Evolutionary conservation across 2,797 vertebrate genomes (phyloP).

Genomic region (Rachycentron canadum): DNA sequence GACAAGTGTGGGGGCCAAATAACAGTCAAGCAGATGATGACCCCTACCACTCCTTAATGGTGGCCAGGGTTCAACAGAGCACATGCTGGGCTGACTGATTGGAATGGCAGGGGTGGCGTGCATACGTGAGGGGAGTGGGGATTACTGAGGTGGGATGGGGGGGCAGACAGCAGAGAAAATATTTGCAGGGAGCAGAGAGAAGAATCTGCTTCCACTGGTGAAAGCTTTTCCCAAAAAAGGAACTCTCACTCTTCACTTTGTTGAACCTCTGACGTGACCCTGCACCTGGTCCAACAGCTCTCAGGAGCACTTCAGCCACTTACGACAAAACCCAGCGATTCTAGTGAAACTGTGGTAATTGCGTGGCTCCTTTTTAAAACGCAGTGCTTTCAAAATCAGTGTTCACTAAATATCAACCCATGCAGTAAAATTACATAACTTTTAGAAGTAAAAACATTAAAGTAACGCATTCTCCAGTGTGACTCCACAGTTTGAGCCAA

Average conservation of each 20-base stretch:
- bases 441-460: conserved; percentile 33
- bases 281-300: conserved; percentile 62
- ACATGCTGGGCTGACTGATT: conserved; percentile 77
- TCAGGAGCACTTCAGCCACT: conserved; percentile 10
- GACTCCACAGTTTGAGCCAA: conserved; percentile 7
- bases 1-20: conserved; percentile 73
- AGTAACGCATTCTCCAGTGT: neutral
- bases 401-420: neutral
- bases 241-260: conserved; percentile 63
- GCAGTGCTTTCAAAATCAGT: neutral
- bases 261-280: conserved; percentile 64
- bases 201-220: conserved; percentile 60
- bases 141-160: conserved; percentile 43
- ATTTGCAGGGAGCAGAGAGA: conserved; percentile 58
- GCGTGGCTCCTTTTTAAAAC: conserved; percentile 13
- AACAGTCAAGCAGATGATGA: conserved; percentile 71
- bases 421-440: conserved; percentile 8
- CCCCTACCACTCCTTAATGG: conserved; percentile 61
- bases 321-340: conserved; percentile 13
- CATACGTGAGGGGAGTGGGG: conserved; percentile 50
- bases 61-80: conserved; percentile 59
- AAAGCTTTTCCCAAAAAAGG: conserved; percentile 76
- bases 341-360: neutral
- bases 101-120: conserved; percentile 70
- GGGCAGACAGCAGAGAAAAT: conserved; percentile 70